These are phyloP conservation scores for Drosophila pachea DNA, from an alignment of 1,140 invertebrate species.

Conservation along the genomic window DNA sequence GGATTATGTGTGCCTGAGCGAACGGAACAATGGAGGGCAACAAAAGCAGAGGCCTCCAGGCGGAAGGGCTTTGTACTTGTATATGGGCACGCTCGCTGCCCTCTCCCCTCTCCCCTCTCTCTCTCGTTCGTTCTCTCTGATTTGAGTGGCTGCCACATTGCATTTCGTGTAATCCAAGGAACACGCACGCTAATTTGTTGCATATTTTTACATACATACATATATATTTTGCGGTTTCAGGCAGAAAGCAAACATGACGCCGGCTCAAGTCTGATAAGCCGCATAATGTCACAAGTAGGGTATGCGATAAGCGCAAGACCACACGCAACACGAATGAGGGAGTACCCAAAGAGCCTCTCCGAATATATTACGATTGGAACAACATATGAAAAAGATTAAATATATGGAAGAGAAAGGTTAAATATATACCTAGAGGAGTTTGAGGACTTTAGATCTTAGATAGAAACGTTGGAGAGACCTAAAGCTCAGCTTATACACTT, in stretches of 20 bases:
- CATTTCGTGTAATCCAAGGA: constrained; percentile 54
- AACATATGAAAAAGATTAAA: no score
- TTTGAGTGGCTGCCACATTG: constrained; percentile 8
- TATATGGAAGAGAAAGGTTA: neutral
- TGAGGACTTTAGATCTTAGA: no score
- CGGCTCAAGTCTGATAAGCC: constrained; percentile 19
- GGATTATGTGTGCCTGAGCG: constrained; percentile 45
- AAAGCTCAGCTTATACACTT: no score
- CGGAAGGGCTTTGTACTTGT: neutral
- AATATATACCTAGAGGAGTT: no score
- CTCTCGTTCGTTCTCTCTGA: neutral
- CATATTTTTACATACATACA: no score
- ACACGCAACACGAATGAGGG: constrained; percentile 8
- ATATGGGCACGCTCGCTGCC: constrained; percentile 11
- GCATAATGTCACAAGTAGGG: constrained; percentile 32
- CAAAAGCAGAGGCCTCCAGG: constrained; percentile 19
- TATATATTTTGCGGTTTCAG: constrained; percentile 58
- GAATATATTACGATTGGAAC: neutral
- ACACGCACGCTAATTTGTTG: constrained; percentile 61
- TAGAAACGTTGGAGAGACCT: no score
- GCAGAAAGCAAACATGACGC: constrained; percentile 19
- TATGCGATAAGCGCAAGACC: constrained; percentile 2
- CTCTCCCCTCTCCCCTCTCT: neutral
- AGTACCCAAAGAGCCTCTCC: neutral
- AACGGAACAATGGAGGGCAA: constrained; percentile 27